Evolutionary conservation across 2,113 vertebrate species (phyloP).

Genomic region (Malurus alboscapulatus): DNA sequence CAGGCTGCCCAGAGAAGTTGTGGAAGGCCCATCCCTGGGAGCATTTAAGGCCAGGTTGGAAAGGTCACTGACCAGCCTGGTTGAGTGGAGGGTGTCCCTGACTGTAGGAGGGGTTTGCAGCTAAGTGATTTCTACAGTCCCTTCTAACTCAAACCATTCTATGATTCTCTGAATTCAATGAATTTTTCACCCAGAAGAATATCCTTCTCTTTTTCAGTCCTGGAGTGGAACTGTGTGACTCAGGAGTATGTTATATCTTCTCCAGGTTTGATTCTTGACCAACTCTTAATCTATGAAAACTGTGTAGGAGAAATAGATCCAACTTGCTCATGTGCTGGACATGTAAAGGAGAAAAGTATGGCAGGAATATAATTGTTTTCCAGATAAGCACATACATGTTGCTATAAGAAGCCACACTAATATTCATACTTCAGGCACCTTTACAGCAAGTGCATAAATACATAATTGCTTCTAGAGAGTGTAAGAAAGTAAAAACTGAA

Average conservation of each 20-base stretch:
- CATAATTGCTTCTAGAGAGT: neutral
- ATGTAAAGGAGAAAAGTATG: neutral
- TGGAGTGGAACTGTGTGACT: neutral
- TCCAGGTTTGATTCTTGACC: neutral
- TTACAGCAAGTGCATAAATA: neutral
- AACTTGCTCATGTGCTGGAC: neutral
- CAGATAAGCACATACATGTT: neutral
- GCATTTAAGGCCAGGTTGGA: neutral
- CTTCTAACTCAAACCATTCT: neutral
- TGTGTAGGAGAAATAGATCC: neutral
- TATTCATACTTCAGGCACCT: neutral
- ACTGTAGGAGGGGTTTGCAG: neutral
- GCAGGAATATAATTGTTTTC: neutral
- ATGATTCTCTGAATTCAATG: neutral
- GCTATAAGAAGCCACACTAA: neutral
- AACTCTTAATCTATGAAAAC: neutral
- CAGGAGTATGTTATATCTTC: neutral
- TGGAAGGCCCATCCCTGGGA: neutral
- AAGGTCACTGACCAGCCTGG: neutral
- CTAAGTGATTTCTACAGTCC: neutral
- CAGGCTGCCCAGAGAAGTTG: neutral
- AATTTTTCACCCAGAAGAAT: neutral
- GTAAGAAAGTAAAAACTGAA: neutral
- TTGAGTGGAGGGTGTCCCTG: neutral
- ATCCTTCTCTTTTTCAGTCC: neutral